Conservation (phyloP, 2,113 vertebrate species). For the Aegypius monachus region DNA sequence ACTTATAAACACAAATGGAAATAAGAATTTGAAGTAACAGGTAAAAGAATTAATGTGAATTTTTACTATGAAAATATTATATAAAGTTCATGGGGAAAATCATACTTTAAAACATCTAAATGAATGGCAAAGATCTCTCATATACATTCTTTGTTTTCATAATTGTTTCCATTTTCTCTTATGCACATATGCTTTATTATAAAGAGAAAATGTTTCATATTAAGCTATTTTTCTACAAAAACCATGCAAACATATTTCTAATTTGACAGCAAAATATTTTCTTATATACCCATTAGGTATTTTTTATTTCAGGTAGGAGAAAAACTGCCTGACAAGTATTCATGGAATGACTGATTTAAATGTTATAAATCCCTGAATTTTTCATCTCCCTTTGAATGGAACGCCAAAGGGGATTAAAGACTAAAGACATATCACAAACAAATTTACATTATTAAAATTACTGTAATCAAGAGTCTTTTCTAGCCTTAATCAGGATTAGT, state of each 20-base stretch:
- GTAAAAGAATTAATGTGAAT: neutral
- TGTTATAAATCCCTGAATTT: slow-evolving; percentile 56
- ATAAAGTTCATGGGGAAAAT: neutral
- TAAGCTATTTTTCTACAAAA: neutral
- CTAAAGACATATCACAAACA: slow-evolving; percentile 57
- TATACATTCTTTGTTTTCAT: neutral
- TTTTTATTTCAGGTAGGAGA: neutral
- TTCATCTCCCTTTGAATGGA: slow-evolving; percentile 53
- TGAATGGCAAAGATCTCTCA: neutral
- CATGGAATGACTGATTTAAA: slow-evolving; percentile 38
- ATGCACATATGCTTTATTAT: neutral
- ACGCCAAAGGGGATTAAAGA: slow-evolving; percentile 67
- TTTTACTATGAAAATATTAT: neutral
- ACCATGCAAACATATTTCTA: neutral
- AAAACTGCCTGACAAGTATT: neutral
- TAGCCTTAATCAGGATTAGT: slow-evolving; percentile 56
- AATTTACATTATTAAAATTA: slow-evolving; percentile 70
- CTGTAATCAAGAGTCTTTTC: slow-evolving; percentile 59
- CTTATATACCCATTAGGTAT: neutral
- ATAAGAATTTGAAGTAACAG: neutral
- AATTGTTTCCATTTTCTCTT: neutral
- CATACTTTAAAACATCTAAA: neutral
- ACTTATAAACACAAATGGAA: neutral
- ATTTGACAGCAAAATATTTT: neutral
- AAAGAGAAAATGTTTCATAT: neutral